These are phyloP conservation scores for Agrotis puta DNA, from an alignment of 2,888 invertebrate species.

Conservation along the genomic window DNA sequence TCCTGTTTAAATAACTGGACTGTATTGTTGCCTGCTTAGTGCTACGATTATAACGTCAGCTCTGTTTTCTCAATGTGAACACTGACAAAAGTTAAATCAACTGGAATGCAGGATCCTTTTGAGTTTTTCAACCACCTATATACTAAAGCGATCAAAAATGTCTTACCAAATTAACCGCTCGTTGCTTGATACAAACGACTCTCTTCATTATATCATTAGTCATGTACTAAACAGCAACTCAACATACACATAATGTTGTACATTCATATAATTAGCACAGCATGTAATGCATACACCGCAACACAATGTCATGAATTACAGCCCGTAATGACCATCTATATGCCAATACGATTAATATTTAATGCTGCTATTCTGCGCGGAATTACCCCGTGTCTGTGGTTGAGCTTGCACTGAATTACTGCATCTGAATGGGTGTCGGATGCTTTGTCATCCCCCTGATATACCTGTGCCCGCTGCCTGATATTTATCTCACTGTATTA, in stretches of 20 bases:
- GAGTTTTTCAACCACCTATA: neutral
- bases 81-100: neutral
- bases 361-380: slow-evolving; percentile 85
- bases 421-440: slow-evolving; percentile 81
- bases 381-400: slow-evolving; percentile 86
- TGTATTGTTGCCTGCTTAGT: neutral
- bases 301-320: slow-evolving; percentile 80
- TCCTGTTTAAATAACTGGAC: neutral
- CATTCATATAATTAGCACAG: slow-evolving; percentile 79
- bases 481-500: slow-evolving; percentile 41
- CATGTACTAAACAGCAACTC: slow-evolving; percentile 14
- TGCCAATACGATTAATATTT: slow-evolving; percentile 89
- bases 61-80: neutral
- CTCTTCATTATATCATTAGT: slow-evolving; percentile 2
- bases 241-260: slow-evolving; percentile 63
- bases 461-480: slow-evolving; percentile 51
- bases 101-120: neutral
- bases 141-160: neutral
- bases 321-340: slow-evolving; percentile 84
- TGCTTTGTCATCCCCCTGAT: slow-evolving; percentile 75
- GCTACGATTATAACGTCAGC: too few relatives aligned
- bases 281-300: slow-evolving; percentile 75
- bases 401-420: slow-evolving; percentile 86
- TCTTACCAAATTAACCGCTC: too few relatives aligned
- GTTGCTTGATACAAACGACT: neutral